phyloP scores from a whole-genome alignment of 2,888 invertebrate genomes.

The Hydriomena furcata region DNA sequence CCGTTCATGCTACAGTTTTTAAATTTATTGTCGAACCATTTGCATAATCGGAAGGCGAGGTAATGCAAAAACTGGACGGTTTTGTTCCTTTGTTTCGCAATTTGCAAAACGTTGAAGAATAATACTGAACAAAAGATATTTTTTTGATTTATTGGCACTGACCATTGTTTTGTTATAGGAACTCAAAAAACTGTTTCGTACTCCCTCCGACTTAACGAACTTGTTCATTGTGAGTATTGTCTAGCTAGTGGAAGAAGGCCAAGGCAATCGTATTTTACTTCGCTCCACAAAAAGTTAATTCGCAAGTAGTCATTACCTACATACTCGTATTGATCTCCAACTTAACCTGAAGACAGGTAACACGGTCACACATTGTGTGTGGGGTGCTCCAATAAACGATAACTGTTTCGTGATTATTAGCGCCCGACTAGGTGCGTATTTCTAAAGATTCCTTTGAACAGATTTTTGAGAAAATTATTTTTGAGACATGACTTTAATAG shows the following conservation, averaged over 20 bases:
- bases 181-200: conserved; percentile 56
- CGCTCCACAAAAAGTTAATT: conserved; percentile 63
- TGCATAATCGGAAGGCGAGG: conserved; percentile 78
- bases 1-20: conserved; percentile 72
- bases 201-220: conserved; percentile 59
- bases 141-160: conserved; percentile 71
- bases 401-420: conserved; percentile 63
- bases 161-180: conserved; percentile 58
- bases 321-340: conserved; percentile 56
- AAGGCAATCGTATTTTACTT: conserved; percentile 65
- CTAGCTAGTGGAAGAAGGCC: conserved; percentile 60
- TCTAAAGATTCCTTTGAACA: conserved; percentile 50
- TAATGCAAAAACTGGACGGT: conserved; percentile 68
- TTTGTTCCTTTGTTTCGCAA: conserved; percentile 71
- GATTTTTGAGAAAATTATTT: conserved; percentile 30
- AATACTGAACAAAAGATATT: conserved; percentile 68
- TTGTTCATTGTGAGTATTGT: conserved; percentile 51
- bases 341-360: conserved; percentile 50
- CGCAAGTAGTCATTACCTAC: conserved; percentile 67
- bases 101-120: conserved; percentile 65
- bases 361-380: conserved; percentile 48
- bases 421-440: conserved; percentile 51
- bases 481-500: neutral
- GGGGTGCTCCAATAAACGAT: conserved; percentile 33
- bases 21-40: conserved; percentile 74